Base-by-base conservation (phyloP, 2,888 invertebrate genomes). In the Netelia inedita region DNA sequence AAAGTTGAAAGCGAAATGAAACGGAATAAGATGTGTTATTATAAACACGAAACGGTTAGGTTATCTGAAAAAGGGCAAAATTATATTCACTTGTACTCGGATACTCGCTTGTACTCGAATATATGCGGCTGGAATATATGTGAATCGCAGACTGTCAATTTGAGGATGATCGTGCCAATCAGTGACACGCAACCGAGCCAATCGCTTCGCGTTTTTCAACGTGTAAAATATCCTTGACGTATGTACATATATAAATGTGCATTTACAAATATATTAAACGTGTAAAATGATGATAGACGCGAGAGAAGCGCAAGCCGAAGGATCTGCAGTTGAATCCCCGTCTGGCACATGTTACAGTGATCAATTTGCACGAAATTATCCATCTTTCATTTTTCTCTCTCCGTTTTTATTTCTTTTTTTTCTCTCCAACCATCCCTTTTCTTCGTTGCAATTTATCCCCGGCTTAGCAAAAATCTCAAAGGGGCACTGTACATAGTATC, bases 111-210 rank as follows among this genome's bases (percentile, higher is more conserved):
- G 28, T 55, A 55, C 55, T 74, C 55, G 55, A 69, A 63, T 14
- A 57, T 21, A 14, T 53, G 35, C 61, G 16, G 23, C 53, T 43
- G 16, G 69, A 46, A 61, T 50, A 55, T 79, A 28, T 57, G 69
- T 28, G 28, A 28, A 75, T 79, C 59, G 83, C 71, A 35, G 35
- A 79, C 65, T 71, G 75, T 75, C 68, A 28, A 59, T 75, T 74
- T 55, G 57, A 71, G 41, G 59, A 75, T 71, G 65, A 71, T 41
- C 57, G 55, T 65, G 50, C 50, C 79, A 79, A 71, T 83, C 75
- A 79, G 57, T 71, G 74, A 16, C 83, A 83, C 79, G 83, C 83
- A 61, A 83, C 21, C 79, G 23, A 66, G 16, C 19, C 65, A 50
- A 50, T 46, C 35, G 63, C 71, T 11, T 72, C 28, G 55, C 41